Evolutionary conservation across 2,113 vertebrate genomes (phyloP).

Genomic region (Heteronetta atricapilla): DNA sequence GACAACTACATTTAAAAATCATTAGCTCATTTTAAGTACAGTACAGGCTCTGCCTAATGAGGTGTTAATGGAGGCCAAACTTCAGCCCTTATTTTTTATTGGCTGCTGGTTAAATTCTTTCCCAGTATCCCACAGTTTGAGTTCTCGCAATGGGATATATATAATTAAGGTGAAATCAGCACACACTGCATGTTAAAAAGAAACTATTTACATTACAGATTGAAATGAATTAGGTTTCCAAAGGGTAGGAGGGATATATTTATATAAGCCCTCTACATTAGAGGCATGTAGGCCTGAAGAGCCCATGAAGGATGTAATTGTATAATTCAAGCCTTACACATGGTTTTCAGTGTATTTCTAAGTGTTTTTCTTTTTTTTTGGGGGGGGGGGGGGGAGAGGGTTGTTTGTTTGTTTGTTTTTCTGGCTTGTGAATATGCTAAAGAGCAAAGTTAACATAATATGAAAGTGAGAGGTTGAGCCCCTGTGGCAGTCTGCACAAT

Average conservation of each 20-base stretch:
- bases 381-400: no score
- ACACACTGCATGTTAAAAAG: slow-evolving; percentile 22
- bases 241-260: slow-evolving; percentile 27
- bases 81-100: slow-evolving; percentile 42
- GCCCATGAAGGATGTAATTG: slow-evolving; percentile 9
- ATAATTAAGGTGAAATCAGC: slow-evolving; percentile 66
- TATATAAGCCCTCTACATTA: background rate
- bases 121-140: slow-evolving; percentile 20
- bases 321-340: background rate
- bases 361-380: rapidly evolving
- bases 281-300: background rate
- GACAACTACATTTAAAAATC: slow-evolving; percentile 46
- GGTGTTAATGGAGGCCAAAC: slow-evolving; percentile 49
- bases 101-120: slow-evolving; percentile 53
- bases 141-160: slow-evolving; percentile 24
- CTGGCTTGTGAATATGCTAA: background rate
- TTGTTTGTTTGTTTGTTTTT: background rate
- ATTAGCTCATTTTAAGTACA: slow-evolving; percentile 23
- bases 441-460: background rate
- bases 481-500: background rate
- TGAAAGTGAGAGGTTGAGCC: background rate
- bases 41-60: slow-evolving; percentile 20
- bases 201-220: slow-evolving; percentile 44
- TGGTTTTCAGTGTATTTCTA: background rate
- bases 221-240: slow-evolving; percentile 47